Base-by-base conservation (phyloP, 2,113 vertebrate species). In the Esox niger region DNA sequence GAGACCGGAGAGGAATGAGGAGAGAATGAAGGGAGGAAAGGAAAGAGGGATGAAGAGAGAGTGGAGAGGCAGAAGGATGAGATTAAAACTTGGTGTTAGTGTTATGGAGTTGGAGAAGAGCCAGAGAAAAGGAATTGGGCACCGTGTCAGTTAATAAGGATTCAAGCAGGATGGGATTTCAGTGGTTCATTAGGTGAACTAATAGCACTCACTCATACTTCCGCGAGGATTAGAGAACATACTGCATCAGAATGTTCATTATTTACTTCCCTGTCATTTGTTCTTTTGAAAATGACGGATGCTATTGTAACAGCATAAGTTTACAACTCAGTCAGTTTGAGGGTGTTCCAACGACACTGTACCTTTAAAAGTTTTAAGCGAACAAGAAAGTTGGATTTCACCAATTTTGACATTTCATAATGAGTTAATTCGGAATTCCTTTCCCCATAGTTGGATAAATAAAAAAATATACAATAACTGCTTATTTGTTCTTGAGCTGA, bases 241-340 rank as follows among this genome's bases (percentile, higher is more conserved):
- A 61, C 66, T 26, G 69, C 17, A 30, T 15, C 33, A 11, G 8
- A 49, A 30, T 63, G 66, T 31, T 81, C 66, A 72, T 73, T 75
- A 59, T 47, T 75, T 62, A 62, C 66, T 71, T 73, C 55, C 64
- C 59, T 66, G 73, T 79, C 65, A 38, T 47, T 54, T 68, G 21
- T 64, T 58, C 49, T 57, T 73, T 75, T 64, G 15, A 43, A 43
- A 43, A 43, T 15, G n/a, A n/a, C n/a, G n/a, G n/a, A n/a, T n/a
- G n/a, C n/a, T n/a, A n/a, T n/a, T n/a, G n/a, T n/a, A n/a, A n/a
- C n/a, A n/a, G n/a, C n/a, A n/a, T n/a, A n/a, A n/a, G n/a, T n/a
- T n/a, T n/a, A n/a, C n/a, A n/a, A n/a, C n/a, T n/a, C n/a, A n/a
- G n/a, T n/a, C n/a, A n/a, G n/a, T n/a, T n/a, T n/a, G n/a, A n/a